Percentiles rank a stretch among this genome's conserved stretches.
Conservation (phyloP, 2,797 vertebrate genomes). For the Agapornis canus region DNA sequence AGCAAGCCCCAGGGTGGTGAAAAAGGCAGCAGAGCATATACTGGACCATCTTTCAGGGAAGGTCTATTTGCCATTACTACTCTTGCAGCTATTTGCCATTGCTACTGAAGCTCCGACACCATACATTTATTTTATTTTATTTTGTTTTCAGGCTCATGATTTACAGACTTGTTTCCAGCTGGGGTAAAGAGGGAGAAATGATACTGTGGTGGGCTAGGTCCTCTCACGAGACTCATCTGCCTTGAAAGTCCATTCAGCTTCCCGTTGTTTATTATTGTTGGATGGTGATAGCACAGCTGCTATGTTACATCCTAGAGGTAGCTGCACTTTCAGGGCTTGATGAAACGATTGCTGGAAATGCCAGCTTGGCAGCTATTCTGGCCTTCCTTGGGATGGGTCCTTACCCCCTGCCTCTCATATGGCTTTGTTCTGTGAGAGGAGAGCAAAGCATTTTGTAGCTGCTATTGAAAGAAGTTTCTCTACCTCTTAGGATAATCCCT, state of each 20-base stretch:
- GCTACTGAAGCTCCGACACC: background rate
- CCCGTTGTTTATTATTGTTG: slow-evolving; percentile 53
- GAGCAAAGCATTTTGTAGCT: slow-evolving; percentile 34
- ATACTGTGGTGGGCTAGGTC: slow-evolving; percentile 29
- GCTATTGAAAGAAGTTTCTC: slow-evolving; percentile 35
- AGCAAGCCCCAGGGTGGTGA: background rate
- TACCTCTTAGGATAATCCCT: slow-evolving; percentile 32
- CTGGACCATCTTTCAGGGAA: background rate
- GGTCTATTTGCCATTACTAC: background rate
- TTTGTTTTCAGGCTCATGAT: background rate
- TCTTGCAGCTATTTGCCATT: background rate
- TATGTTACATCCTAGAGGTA: slow-evolving; percentile 44
- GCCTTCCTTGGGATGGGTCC: background rate
- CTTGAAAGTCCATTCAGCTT: slow-evolving; percentile 28
- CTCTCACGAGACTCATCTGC: slow-evolving; percentile 26
- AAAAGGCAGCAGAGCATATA: background rate
- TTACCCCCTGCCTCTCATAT: slow-evolving; percentile 10
- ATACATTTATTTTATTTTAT: background rate
- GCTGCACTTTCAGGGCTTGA: slow-evolving; percentile 24
- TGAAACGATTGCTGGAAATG: slow-evolving; percentile 1
- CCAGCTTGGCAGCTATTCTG: slow-evolving; percentile 40
- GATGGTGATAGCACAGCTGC: slow-evolving; percentile 35
- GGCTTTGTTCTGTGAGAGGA: slow-evolving; percentile 28
- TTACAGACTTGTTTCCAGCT: slow-evolving; percentile 36
- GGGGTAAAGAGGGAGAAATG: background rate